These are phyloP conservation scores for Malurus elegans DNA, from an alignment of 2,113 vertebrate genomes.

Conservation along the genomic window DNA sequence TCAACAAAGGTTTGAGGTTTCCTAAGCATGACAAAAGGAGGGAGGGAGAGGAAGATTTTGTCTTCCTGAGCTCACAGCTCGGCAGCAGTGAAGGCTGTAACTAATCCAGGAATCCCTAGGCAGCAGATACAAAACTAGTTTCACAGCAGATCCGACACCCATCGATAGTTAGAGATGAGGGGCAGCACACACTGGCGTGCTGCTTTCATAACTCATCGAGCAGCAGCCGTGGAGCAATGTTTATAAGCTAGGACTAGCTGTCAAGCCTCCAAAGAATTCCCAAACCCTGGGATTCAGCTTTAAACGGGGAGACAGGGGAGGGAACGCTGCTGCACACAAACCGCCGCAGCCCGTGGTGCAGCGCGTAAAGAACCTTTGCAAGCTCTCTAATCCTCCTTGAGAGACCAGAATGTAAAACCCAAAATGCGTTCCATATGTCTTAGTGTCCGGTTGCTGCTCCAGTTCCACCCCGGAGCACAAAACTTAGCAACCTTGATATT, in stretches of 20 bases:
- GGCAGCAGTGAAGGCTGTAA: conserved; percentile 19
- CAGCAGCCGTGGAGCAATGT: conserved; percentile 60
- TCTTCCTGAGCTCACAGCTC: not conserved
- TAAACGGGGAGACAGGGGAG: not conserved
- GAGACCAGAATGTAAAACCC: conserved; percentile 66
- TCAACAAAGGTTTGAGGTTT: not conserved
- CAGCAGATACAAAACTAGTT: conserved; percentile 59
- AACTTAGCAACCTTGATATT: conserved; percentile 79
- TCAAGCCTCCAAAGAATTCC: conserved; percentile 62
- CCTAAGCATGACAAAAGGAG: not conserved
- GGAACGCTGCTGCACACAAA: not conserved
- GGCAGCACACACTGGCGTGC: conserved; percentile 18
- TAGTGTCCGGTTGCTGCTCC: conserved; percentile 66
- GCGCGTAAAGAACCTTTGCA: conserved; percentile 57
- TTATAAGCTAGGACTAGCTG: conserved; percentile 64
- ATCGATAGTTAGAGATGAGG: conserved; percentile 15
- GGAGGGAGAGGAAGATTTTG: not conserved
- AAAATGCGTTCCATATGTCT: conserved; percentile 78
- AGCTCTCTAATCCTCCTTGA: conserved; percentile 74
- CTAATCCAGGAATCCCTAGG: conserved; percentile 35
- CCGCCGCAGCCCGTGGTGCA: not conserved
- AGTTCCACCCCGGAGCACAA: conserved; percentile 73
- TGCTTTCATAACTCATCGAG: conserved; percentile 69
- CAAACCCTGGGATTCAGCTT: conserved; percentile 48
- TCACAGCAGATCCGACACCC: conserved; percentile 49